Conservation (phyloP, 2,888 invertebrate genomes). For the Diarsia mendica region DNA sequence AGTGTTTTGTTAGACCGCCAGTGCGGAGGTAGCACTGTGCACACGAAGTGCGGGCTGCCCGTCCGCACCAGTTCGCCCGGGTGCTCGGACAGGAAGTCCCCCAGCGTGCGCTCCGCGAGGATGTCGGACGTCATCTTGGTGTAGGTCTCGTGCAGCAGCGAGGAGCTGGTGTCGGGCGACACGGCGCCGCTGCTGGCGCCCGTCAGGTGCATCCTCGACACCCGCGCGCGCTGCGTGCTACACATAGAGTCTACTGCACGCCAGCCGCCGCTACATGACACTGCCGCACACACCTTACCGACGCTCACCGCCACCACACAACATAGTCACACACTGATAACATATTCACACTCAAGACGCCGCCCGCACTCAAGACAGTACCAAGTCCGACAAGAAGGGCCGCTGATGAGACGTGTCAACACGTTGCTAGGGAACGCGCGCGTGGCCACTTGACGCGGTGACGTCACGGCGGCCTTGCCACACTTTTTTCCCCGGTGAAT, state of each 20-base stretch:
- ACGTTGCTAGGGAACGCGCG: slow-evolving; percentile 89
- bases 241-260: slow-evolving; percentile 84
- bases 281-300: slow-evolving; percentile 75
- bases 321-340: slow-evolving; percentile 73
- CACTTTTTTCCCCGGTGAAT: slow-evolving; percentile 91
- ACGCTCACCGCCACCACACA: slow-evolving; percentile 74
- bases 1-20: slow-evolving; percentile 99
- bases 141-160: slow-evolving; percentile 94
- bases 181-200: slow-evolving; percentile 90
- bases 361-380: slow-evolving; percentile 58
- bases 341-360: slow-evolving; percentile 69
- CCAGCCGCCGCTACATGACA: slow-evolving; percentile 81
- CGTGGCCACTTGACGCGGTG: slow-evolving; percentile 88
- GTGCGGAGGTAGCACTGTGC: slow-evolving; percentile 98
- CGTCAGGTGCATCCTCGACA: slow-evolving; percentile 90
- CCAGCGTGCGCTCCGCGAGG: slow-evolving; percentile 95
- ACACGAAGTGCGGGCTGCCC: slow-evolving; percentile 98
- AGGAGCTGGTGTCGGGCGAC: slow-evolving; percentile 93
- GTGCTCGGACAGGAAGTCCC: slow-evolving; percentile 96
- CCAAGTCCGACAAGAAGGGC: slow-evolving; percentile 59
- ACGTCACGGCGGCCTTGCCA: slow-evolving; percentile 91
- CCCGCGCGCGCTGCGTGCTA: slow-evolving; percentile 88
- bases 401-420: slow-evolving; percentile 75
- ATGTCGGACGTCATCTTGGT: slow-evolving; percentile 97
- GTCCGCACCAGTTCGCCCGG: slow-evolving; percentile 98